Evolutionary conservation across 1,140 invertebrate species (phyloP).

Genomic region (Megalopta genalis): DNA sequence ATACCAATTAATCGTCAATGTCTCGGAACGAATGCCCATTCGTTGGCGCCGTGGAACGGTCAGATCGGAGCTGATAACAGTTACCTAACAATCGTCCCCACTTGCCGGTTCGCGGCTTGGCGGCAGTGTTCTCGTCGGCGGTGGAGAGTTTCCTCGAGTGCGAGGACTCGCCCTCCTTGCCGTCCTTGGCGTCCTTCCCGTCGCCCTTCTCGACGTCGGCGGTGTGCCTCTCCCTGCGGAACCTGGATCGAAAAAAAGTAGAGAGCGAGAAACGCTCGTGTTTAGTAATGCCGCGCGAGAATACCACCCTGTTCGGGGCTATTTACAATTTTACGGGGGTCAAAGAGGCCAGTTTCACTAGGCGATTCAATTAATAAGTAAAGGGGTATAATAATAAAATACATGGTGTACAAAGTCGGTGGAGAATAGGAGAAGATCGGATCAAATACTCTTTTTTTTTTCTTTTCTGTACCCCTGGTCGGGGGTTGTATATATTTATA

Average conservation of each 20-base stretch:
- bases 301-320: background rate
- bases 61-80: background rate
- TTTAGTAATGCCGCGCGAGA: conserved; percentile 29
- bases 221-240: conserved; percentile 76
- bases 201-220: conserved; percentile 85
- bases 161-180: conserved; percentile 75
- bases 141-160: conserved; percentile 83
- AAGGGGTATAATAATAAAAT: conserved; percentile 44
- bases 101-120: conserved; percentile 83
- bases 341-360: conserved; percentile 58
- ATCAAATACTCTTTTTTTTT: too few species aligned
- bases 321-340: conserved; percentile 47
- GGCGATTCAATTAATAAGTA: conserved; percentile 41
- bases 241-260: conserved; percentile 68
- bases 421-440: conserved; percentile 12
- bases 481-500: too few species aligned
- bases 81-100: conserved; percentile 89
- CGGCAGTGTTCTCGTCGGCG: conserved; percentile 79
- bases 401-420: conserved; percentile 56
- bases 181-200: conserved; percentile 77
- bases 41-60: too few species aligned
- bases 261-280: conserved; percentile 45
- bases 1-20: too few species aligned
- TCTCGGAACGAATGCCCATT: too few species aligned
- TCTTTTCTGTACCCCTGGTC: too few species aligned